Evolutionary conservation across 2,888 invertebrate species (phyloP), one percentile per base, ranked within the genome.

Genomic region (Eilema griseolum): DNA sequence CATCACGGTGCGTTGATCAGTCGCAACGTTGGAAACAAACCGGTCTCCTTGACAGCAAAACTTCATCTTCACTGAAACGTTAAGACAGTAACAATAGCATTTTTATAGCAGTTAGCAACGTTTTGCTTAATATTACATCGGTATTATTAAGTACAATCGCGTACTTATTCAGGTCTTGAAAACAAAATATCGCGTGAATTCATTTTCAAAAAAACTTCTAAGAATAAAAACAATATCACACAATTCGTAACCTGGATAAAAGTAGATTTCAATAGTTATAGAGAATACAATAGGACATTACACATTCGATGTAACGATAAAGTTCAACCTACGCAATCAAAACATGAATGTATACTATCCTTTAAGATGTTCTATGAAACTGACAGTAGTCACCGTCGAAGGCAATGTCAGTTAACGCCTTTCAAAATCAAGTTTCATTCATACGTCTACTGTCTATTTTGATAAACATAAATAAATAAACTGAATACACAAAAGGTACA

Each of bases 231-330:
- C 24, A 41, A 37, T n/a, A 62, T 64, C 26, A 56, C 83, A 82
- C 82, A 83, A 86, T 85, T 83, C 84, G 84, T 86, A 86, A 85
- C 85, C 85, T 81, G 84, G 87, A 88, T 88, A 86, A 84, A 10
- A 83, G 78, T 75, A 85, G 90, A 90, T 88, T 80, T 84, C 77
- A 85, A 89, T 89, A 86, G 80, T 79, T 82, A 83, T 69, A 63
- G 73, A 77, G 86, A 88, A 89, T 82, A 92, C 91, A 92, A 91
- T 90, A 82, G 89, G 73, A 88, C 86, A 88, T 88, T 88, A 85
- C 83, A 82, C 74, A 84, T 83, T 88, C 83, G 76, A 82, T 86
- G 84, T 85, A 85, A 81, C 82, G 85, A 87, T 88, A 87, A 86
- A 86, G 86, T 83, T 83, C 86, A 46, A 83, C 89, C 89, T 88